A percentile compares a stretch with the other conserved stretches of the same genome.
Conservation (phyloP, 2,113 vertebrate species). For the Trichechus manatus region DNA sequence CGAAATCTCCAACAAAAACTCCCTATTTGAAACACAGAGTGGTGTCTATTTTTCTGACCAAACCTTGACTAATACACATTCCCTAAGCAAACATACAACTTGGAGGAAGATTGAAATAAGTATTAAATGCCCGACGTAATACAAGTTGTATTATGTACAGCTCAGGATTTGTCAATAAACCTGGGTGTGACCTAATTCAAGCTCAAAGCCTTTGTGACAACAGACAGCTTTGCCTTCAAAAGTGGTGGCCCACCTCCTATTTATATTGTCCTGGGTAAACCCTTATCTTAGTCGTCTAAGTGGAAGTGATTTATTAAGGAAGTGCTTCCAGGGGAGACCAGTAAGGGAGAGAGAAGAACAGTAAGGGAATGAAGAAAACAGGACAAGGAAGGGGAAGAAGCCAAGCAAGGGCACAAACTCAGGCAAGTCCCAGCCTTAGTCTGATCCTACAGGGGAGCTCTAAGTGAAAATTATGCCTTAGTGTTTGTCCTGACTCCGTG, state of each 20-base stretch:
- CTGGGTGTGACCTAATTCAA: constrained; percentile 37
- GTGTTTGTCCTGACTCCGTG: not conserved
- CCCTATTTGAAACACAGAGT: constrained; percentile 41
- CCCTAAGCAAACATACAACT: constrained; percentile 14
- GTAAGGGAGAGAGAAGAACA: not conserved
- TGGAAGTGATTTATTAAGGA: constrained; percentile 6
- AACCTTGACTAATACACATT: constrained; percentile 4
- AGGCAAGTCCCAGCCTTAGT: not conserved
- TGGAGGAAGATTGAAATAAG: constrained; percentile 1
- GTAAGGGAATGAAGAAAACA: not conserved
- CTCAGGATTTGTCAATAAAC: constrained; percentile 25
- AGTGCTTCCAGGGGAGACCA: constrained; percentile 18
- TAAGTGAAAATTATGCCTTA: not conserved
- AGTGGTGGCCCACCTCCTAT: constrained; percentile 61
- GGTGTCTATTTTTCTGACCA: not conserved
- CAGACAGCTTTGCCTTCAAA: constrained; percentile 66
- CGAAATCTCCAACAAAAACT: not conserved
- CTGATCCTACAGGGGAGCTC: not conserved
- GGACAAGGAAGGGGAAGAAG: not conserved
- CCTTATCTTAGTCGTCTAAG: constrained; percentile 31
- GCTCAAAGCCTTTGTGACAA: constrained; percentile 21
- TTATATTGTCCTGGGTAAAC: constrained; percentile 60
- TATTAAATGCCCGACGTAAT: not conserved
- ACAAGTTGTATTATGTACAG: not conserved
- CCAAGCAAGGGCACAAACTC: not conserved